Conservation (phyloP, 2,113 vertebrate genomes). For the Lepisosteus osseus region DNA sequence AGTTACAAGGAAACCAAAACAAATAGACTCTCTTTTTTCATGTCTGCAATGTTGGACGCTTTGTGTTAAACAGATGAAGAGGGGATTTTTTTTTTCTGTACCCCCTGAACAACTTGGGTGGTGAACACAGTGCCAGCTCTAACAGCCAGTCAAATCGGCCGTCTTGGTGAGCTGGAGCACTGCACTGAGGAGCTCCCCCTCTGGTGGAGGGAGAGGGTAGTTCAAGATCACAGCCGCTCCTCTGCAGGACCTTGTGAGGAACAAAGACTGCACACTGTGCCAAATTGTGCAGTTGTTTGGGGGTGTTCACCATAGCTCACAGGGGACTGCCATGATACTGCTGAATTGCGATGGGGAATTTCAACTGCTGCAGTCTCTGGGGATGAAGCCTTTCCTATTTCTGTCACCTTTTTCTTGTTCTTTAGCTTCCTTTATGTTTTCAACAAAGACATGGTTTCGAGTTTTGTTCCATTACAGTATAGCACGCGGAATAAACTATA, state of each 20-base stretch:
- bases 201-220: conserved; percentile 48
- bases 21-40: too few relatives aligned
- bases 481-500: too few relatives aligned
- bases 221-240: conserved; percentile 35
- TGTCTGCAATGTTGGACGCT: not conserved
- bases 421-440: too few relatives aligned
- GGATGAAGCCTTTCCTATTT: not conserved
- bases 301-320: conserved; percentile 14
- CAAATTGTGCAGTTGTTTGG: conserved; percentile 42
- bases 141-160: not conserved
- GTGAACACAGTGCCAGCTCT: not conserved
- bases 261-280: conserved; percentile 55
- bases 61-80: not conserved
- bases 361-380: not conserved
- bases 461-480: too few relatives aligned
- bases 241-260: conserved; percentile 41
- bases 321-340: conserved; percentile 14
- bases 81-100: not conserved
- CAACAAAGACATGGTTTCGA: too few relatives aligned
- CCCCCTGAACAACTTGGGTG: not conserved
- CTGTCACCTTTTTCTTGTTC: too few relatives aligned
- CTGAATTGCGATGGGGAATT: conserved; percentile 9
- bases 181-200: conserved; percentile 41
- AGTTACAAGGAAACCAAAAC: too few relatives aligned
- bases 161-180: not conserved